These are phyloP conservation scores for Dione vanillae DNA, from an alignment of 2,888 invertebrate species.

Conservation along the genomic window DNA sequence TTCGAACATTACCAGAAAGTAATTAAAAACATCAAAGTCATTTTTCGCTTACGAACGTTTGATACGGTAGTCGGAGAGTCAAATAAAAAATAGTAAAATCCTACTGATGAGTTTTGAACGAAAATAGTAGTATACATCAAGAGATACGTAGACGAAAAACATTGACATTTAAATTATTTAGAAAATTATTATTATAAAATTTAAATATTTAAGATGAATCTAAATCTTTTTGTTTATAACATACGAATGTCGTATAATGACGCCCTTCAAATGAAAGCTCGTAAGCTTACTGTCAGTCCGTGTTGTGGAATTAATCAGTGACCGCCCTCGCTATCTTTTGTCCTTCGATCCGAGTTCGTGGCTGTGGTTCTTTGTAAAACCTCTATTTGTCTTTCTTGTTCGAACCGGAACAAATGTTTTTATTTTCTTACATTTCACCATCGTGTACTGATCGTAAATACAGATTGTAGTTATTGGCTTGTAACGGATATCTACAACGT, in stretches of 20 bases:
- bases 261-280: conserved; percentile 26
- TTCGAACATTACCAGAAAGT: conserved; percentile 20
- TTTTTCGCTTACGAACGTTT: conserved; percentile 11
- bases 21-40: conserved; percentile 26
- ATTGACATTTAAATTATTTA: no score
- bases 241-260: conserved; percentile 8
- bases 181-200: no score
- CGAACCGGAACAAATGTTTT: conserved; percentile 39
- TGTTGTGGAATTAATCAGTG: conserved; percentile 69
- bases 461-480: conserved; percentile 17
- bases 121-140: neutral
- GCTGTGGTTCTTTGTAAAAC: conserved; percentile 38
- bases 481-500: neutral
- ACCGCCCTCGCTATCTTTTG: conserved; percentile 49
- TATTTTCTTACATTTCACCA: conserved; percentile 38
- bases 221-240: conserved; percentile 8
- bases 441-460: conserved; percentile 21
- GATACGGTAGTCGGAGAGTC: neutral
- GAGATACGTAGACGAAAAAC: neutral
- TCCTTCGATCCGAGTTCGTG: conserved; percentile 41
- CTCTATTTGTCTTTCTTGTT: conserved; percentile 38
- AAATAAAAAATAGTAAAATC: conserved; percentile 8
- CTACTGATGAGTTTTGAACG: neutral
- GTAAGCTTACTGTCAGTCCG: conserved; percentile 54
- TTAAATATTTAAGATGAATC: no score